Evolutionary conservation across 2,797 vertebrate species (phyloP).

Genomic region (Natrix natrix): DNA sequence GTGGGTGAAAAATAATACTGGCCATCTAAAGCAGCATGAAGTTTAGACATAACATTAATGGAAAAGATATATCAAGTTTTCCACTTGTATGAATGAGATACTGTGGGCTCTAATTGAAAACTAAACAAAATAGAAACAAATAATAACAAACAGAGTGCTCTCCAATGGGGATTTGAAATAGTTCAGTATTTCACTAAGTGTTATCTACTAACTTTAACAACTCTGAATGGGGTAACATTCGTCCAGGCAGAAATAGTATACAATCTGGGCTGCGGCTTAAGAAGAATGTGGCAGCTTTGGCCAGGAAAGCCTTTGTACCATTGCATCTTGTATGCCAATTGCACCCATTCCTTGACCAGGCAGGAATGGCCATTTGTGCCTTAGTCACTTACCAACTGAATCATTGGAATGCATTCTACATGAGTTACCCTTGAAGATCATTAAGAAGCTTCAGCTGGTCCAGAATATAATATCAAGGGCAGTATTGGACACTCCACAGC

Average conservation of each 20-base stretch:
- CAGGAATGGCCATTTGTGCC: background rate
- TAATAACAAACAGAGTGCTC: background rate
- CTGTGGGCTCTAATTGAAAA: slow-evolving; percentile 46
- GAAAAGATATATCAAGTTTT: slow-evolving; percentile 37
- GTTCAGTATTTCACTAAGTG: background rate
- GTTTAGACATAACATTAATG: slow-evolving; percentile 33
- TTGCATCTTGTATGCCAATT: background rate
- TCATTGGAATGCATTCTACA: background rate
- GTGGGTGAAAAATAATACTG: slow-evolving; percentile 21
- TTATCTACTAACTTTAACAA: background rate
- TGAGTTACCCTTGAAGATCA: background rate
- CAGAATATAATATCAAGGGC: background rate
- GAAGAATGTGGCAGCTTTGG: background rate
- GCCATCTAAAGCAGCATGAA: slow-evolving; percentile 25
- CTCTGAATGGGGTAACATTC: background rate
- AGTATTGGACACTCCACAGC: background rate
- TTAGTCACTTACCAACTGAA: background rate
- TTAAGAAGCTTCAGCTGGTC: background rate
- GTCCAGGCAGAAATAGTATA: background rate
- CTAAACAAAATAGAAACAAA: slow-evolving; percentile 36
- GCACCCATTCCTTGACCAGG: background rate
- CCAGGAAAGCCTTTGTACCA: background rate
- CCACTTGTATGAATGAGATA: slow-evolving; percentile 45
- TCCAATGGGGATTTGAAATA: background rate
- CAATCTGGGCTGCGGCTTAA: background rate